These are phyloP conservation scores for Thereva nobilitata DNA, from an alignment of 2,888 invertebrate species.

Conservation along the genomic window DNA sequence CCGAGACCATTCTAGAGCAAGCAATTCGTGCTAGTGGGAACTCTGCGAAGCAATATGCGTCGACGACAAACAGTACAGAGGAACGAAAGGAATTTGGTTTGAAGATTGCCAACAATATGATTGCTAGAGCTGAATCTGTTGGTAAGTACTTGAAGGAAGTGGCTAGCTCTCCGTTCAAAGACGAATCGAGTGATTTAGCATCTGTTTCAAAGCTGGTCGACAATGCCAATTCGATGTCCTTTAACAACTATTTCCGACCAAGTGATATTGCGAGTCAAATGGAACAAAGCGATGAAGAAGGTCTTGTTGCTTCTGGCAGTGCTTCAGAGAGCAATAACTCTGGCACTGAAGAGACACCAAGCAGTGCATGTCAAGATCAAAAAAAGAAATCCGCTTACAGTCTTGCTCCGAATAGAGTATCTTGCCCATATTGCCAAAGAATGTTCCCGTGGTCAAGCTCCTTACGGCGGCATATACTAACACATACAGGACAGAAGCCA, in stretches of 20 bases:
- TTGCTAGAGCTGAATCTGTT: conserved; percentile 60
- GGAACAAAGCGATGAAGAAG: conserved; percentile 69
- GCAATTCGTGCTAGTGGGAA: conserved; percentile 53
- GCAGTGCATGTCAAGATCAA: conserved; percentile 47
- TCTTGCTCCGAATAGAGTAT: conserved; percentile 89
- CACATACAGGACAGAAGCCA: conserved; percentile 96
- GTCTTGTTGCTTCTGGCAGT: conserved; percentile 74
- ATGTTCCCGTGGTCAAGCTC: conserved; percentile 98
- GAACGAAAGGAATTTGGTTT: conserved; percentile 58
- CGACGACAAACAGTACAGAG: conserved; percentile 17
- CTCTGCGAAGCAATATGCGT: conserved; percentile 15
- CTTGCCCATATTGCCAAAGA: conserved; percentile 90
- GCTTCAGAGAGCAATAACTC: conserved; percentile 83
- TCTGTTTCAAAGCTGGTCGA: conserved; percentile 76
- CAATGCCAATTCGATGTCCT: conserved; percentile 69
- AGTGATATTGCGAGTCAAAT: conserved; percentile 51
- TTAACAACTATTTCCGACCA: conserved; percentile 67
- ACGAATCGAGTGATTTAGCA: conserved; percentile 70
- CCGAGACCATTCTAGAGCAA: conserved; percentile 65
- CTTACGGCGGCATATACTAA: conserved; percentile 85
- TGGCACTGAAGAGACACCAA: conserved; percentile 71
- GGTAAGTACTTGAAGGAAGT: conserved; percentile 56
- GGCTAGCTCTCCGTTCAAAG: conserved; percentile 58
- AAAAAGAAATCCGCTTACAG: conserved; percentile 96
- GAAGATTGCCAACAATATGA: conserved; percentile 63